Evolutionary conservation across 2,888 invertebrate species (phyloP).

Genomic region (Noctua comes): DNA sequence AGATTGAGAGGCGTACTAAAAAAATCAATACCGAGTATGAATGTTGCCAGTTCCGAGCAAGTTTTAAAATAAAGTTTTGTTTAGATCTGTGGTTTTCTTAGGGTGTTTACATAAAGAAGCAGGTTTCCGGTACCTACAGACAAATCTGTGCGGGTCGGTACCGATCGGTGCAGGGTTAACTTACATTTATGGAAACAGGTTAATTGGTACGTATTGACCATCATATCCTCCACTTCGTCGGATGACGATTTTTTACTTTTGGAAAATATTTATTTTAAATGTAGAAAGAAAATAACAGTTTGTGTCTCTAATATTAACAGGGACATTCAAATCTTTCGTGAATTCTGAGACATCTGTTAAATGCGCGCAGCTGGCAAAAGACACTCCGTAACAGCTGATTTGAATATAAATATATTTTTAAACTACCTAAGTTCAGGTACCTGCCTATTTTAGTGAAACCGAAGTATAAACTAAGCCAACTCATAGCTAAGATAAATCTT

Average conservation of each 20-base stretch:
- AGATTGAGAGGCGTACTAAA: not conserved
- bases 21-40: slow-evolving; percentile 15
- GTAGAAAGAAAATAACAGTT: too few species aligned
- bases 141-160: too few species aligned
- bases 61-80: not conserved
- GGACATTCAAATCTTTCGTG: not conserved
- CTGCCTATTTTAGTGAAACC: not conserved
- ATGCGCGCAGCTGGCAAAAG: not conserved
- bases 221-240: too few species aligned
- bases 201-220: too few species aligned
- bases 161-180: too few species aligned
- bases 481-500: not conserved
- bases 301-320: too few species aligned
- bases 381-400: not conserved
- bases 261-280: too few species aligned
- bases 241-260: too few species aligned
- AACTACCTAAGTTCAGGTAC: too few species aligned
- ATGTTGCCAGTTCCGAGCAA: slow-evolving; percentile 24
- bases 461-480: not conserved
- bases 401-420: not conserved
- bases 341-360: not conserved
- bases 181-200: too few species aligned
- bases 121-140: too few species aligned
- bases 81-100: not conserved
- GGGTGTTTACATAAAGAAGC: too few species aligned